A percentile compares a stretch with the other conserved stretches of the same genome.
phyloP scores from a whole-genome alignment of 2,797 vertebrate species.

The Eremophila alpestris region DNA sequence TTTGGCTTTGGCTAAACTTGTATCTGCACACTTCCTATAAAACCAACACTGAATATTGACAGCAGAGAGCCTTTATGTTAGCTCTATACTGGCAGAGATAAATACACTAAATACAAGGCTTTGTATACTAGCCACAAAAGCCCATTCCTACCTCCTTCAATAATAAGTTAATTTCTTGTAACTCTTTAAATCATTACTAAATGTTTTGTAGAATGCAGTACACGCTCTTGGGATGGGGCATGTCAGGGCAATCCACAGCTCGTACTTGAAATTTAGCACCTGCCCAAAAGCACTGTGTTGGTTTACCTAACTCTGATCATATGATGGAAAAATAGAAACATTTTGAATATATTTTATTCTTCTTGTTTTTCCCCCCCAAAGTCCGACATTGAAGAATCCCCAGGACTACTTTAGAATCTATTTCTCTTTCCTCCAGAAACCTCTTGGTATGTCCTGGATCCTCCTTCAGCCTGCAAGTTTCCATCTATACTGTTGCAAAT shows the following conservation, averaged over 20 bases:
- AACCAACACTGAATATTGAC: background rate
- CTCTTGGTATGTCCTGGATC: background rate
- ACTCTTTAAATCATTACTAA: background rate
- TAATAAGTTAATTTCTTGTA: background rate
- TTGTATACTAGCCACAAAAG: background rate
- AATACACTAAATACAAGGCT: background rate
- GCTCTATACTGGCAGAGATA: background rate
- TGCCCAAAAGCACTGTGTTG: background rate
- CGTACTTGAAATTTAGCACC: background rate
- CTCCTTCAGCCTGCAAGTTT: background rate
- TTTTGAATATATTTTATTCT: background rate
- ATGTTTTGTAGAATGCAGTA: background rate
- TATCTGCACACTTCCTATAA: background rate
- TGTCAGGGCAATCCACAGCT: background rate
- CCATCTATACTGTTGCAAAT: background rate
- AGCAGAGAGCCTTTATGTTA: background rate
- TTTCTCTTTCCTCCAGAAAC: background rate
- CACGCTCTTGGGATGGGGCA: background rate
- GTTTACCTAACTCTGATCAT: background rate
- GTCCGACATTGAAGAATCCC: background rate
- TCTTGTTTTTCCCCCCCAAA: background rate
- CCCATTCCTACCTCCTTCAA: background rate
- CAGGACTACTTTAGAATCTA: background rate
- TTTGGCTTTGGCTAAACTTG: background rate
- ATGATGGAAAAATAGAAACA: background rate